phyloP scores from a whole-genome alignment of 2,888 invertebrate genomes.

The Drosophila austrosaltans region DNA sequence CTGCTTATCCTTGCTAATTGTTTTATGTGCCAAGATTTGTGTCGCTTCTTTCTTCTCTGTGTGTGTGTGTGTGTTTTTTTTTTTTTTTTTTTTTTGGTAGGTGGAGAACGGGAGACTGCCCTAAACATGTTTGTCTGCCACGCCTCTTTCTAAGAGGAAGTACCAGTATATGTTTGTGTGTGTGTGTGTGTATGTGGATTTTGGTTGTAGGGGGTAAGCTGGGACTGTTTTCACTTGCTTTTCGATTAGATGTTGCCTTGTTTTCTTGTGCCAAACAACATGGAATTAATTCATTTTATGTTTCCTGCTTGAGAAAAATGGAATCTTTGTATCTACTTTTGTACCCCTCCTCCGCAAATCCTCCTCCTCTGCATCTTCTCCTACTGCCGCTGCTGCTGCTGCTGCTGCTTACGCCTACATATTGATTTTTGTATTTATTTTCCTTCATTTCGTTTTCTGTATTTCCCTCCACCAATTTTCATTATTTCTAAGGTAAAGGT shows the following conservation, averaged over 20 bases:
- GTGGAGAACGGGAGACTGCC: conserved; percentile 50
- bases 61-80: too few relatives aligned
- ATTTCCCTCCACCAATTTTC: conserved; percentile 56
- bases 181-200: conserved; percentile 1
- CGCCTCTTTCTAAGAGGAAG: conserved; percentile 54
- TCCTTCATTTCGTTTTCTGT: conserved; percentile 27
- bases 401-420: conserved; percentile 74
- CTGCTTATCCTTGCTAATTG: conserved; percentile 61
- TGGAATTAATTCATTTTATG: conserved; percentile 78
- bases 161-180: conserved; percentile 8
- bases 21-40: conserved; percentile 78
- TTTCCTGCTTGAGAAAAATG: conserved; percentile 55
- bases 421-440: conserved; percentile 77
- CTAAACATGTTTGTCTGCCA: conserved; percentile 65
- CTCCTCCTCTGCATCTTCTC: conserved; percentile 30
- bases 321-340: conserved; percentile 33
- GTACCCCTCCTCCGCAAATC: conserved; percentile 45
- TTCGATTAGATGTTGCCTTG: conserved; percentile 67
- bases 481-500: conserved; percentile 67
- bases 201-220: conserved; percentile 8
- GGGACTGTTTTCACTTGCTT: conserved; percentile 71
- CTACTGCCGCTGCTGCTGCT: conserved; percentile 32
- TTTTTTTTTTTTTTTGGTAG: conserved; percentile 8
- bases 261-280: conserved; percentile 54
- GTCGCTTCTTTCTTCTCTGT: conserved; percentile 59